A percentile compares a stretch with the other conserved stretches of the same genome.
These are phyloP conservation scores for Campaea margaritaria DNA, from an alignment of 2,888 invertebrate genomes.

Conservation along the genomic window DNA sequence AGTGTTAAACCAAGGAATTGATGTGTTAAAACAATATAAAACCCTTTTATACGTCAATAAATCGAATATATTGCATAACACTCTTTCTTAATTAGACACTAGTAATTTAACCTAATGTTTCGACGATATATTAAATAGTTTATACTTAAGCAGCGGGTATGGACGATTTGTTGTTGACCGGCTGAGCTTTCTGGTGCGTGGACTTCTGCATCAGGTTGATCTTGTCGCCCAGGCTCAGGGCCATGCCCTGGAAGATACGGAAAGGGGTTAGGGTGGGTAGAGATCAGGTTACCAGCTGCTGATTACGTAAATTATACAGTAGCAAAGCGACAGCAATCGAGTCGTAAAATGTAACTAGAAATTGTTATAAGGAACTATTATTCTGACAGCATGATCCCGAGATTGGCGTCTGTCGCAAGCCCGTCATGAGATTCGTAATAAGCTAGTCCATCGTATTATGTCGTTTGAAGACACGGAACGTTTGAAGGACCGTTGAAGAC, in stretches of 20 bases:
- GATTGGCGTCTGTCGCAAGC: too few relatives aligned
- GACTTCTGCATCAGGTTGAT: constrained; percentile 96
- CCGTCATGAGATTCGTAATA: too few relatives aligned
- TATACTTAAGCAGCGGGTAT: constrained; percentile 65
- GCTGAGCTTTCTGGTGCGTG: constrained; percentile 72
- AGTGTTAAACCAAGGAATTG: too few relatives aligned
- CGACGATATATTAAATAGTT: constrained; percentile 37
- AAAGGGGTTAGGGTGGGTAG: neutral
- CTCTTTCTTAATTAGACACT: constrained; percentile 33
- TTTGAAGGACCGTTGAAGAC: too few relatives aligned
- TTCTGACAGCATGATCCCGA: too few relatives aligned
- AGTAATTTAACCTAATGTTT: constrained; percentile 36
- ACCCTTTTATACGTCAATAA: constrained; percentile 27
- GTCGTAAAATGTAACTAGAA: too few relatives aligned
- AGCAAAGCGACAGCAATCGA: too few relatives aligned
- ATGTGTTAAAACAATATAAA: neutral
- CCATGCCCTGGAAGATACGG: constrained; percentile 94
- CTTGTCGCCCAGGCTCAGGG: constrained; percentile 98
- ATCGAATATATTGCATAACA: constrained; percentile 38
- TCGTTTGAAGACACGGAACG: too few relatives aligned
- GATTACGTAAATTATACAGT: too few relatives aligned
- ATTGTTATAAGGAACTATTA: too few relatives aligned
- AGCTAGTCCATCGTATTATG: too few relatives aligned
- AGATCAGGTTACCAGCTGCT: too few relatives aligned
- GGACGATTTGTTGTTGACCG: constrained; percentile 35